Evolutionary conservation across 2,113 vertebrate species (phyloP), one percentile per base, ranked within the genome.

Genomic region (Rutilus rutilus): DNA sequence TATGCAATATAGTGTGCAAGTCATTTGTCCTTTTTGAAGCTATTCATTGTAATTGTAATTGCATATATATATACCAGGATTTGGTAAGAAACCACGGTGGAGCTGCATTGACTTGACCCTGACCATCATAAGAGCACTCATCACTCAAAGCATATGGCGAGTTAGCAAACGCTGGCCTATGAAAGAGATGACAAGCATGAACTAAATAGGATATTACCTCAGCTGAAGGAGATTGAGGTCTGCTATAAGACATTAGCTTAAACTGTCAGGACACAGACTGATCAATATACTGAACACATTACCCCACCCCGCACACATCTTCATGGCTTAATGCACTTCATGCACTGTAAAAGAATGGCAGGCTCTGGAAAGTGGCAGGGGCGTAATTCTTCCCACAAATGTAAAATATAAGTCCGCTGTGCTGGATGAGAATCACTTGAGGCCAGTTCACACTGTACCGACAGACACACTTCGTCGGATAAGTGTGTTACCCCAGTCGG

Each of bases 61-160:
- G n/a, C n/a, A n/a, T n/a, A n/a, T n/a, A n/a, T n/a, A n/a, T n/a
- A n/a, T n/a, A 39, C 36, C 36, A 39, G 62, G 54, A 39, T 47
- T 83, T 78, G 73, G 79, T 76, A 86, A 47, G 64, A 59, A 69
- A n/a, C 33, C 42, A 17, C 45, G 23, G 62, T 60, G 33, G 62
- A 86, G 71, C 64, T 80, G 80, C 73, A 60, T 75, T 82, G 75
- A 78, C 52, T 85, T 86, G 75, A 78, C 81, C 39, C 59, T 60
- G 69, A 80, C 60, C 87, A 75, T 57, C 83, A 62, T 80, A 76
- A 73, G 64, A 82, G 75, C 54, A 8, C 19, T 33, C 77, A 86
- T 89, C 88, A 84, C 82, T 89, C 77, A 83, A 36, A 60, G 76
- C 67, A 75, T 86, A 88, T 88, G 73, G 75, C 12, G 27, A 85